These are phyloP conservation scores for Arenaria interpres DNA, from an alignment of 2,113 vertebrate genomes.

Conservation along the genomic window DNA sequence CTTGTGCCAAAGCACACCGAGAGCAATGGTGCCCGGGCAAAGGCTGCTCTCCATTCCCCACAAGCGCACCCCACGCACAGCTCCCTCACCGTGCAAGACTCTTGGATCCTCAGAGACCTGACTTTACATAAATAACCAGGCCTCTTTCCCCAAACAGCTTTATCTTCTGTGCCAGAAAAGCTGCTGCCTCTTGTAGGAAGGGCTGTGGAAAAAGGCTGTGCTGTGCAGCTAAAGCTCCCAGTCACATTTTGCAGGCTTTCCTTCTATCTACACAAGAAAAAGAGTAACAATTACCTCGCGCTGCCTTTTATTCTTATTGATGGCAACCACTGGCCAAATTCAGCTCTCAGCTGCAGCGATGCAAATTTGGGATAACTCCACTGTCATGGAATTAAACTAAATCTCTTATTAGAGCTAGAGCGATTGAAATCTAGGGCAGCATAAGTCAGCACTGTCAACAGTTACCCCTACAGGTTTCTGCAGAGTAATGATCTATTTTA, in stretches of 20 bases:
- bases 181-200: background rate
- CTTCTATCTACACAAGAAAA: background rate
- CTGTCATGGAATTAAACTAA: conserved; percentile 45
- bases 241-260: background rate
- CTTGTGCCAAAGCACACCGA: accelerated
- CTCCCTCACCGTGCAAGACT: background rate
- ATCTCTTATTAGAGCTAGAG: conserved; percentile 39
- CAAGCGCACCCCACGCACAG: accelerated
- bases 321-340: background rate
- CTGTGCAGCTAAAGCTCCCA: background rate
- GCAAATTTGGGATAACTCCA: conserved; percentile 33
- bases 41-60: background rate
- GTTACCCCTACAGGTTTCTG: conserved; percentile 31
- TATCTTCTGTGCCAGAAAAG: background rate
- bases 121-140: conserved; percentile 2
- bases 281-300: background rate
- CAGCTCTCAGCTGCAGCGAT: conserved; percentile 10
- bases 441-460: conserved; percentile 46
- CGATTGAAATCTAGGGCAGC: conserved; percentile 49
- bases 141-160: conserved; percentile 8
- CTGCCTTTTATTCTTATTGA: background rate
- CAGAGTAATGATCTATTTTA: conserved; percentile 50
- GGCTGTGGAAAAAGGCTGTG: background rate
- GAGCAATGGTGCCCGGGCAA: accelerated
- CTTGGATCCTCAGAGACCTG: background rate